Evolutionary conservation across 2,113 vertebrate genomes (phyloP).

Genomic region (Trochalopteron elliotii): DNA sequence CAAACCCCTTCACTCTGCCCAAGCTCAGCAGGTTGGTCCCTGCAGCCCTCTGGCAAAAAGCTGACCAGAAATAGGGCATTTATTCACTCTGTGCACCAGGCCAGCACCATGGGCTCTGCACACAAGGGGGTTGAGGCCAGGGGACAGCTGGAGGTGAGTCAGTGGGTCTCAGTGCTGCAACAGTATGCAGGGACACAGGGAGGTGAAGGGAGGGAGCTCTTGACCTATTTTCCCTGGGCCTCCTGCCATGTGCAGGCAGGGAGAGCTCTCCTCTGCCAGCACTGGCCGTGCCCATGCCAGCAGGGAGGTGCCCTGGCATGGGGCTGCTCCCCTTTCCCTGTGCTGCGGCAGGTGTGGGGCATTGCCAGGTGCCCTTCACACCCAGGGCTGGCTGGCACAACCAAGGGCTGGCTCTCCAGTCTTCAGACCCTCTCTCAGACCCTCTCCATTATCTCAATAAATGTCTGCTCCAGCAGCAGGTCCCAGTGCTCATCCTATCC

Average conservation of each 20-base stretch:
- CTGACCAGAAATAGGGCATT: not conserved
- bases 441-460: not conserved
- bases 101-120: accelerated
- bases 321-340: not conserved
- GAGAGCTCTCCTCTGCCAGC: not conserved
- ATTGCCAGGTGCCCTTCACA: accelerated
- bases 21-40: not conserved
- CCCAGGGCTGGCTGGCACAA: not conserved
- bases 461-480: not conserved
- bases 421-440: no score
- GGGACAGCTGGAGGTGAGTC: not conserved
- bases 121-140: not conserved
- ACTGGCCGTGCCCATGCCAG: accelerated
- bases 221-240: not conserved
- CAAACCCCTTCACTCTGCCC: not conserved
- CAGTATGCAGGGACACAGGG: accelerated
- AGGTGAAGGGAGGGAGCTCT: not conserved
- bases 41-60: not conserved
- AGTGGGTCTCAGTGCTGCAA: not conserved
- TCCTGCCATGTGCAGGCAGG: not conserved
- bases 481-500: not conserved
- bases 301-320: accelerated
- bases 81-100: not conserved
- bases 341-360: not conserved
- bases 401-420: not conserved